A percentile compares a stretch with the other conserved stretches of the same genome.
Evolutionary conservation across 2,888 invertebrate genomes (phyloP).

Genomic region (Sicus ferrugineus): DNA sequence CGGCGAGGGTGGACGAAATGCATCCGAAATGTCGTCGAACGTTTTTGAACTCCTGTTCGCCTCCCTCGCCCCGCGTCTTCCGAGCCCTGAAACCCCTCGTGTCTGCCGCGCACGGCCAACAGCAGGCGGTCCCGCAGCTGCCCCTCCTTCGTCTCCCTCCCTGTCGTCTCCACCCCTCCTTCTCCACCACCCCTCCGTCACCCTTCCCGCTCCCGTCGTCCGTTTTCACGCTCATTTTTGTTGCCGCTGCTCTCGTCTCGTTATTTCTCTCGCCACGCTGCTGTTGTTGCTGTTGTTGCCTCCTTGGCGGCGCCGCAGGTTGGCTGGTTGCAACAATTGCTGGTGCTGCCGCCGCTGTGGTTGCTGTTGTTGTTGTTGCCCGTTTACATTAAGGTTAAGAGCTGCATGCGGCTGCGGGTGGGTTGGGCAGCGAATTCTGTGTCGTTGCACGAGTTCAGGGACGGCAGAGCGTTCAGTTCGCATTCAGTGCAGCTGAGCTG

Average conservation of each 20-base stretch:
- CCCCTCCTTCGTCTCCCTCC: neutral
- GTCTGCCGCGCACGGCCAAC: neutral
- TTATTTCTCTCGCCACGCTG: neutral
- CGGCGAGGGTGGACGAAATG: neutral
- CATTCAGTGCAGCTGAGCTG: neutral
- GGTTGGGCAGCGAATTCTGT: constrained; percentile 32
- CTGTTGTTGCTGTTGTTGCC: neutral
- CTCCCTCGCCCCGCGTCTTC: constrained; percentile 16
- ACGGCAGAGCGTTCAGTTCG: constrained; percentile 21
- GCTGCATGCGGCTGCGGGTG: neutral
- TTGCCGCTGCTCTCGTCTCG: neutral
- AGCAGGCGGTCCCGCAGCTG: neutral
- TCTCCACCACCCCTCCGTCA: neutral
- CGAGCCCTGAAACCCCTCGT: neutral
- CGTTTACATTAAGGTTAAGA: neutral
- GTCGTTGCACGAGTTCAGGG: constrained; percentile 46
- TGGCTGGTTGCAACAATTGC: constrained; percentile 8
- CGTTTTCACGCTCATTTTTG: neutral
- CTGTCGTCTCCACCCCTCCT: neutral
- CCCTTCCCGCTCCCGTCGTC: neutral
- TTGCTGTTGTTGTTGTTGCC: constrained; percentile 3
- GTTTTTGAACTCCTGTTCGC: constrained; percentile 44
- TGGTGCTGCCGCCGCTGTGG: constrained; percentile 12
- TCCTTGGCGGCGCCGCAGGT: neutral
- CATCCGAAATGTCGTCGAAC: constrained; percentile 39